phyloP scores from a whole-genome alignment of 2,797 vertebrate genomes.

The Acomys russatus region DNA sequence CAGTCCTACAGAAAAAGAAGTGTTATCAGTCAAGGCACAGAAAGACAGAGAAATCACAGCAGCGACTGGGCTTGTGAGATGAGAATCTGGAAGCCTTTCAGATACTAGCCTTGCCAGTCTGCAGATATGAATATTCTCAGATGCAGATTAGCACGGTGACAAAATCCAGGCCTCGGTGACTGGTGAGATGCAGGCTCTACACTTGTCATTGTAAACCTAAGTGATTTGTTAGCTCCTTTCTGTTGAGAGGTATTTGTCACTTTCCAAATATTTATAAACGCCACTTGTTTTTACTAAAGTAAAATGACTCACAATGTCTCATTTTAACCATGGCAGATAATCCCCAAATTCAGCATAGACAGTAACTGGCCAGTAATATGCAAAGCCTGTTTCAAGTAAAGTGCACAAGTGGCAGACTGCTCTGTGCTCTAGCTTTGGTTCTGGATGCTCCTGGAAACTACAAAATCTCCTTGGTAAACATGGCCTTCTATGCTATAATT shows the following conservation, averaged over 20 bases:
- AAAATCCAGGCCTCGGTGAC: neutral
- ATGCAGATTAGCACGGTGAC: neutral
- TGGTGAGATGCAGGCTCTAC: neutral
- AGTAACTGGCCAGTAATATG: neutral
- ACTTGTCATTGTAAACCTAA: neutral
- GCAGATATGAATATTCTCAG: neutral
- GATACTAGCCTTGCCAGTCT: neutral
- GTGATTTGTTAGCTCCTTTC: neutral
- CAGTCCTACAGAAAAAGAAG: neutral
- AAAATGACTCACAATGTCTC: neutral
- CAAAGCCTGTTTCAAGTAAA: neutral
- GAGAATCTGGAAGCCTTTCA: neutral
- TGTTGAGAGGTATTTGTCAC: neutral
- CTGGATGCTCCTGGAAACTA: neutral
- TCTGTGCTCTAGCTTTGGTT: neutral
- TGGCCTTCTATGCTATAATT: neutral
- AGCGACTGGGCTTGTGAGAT: neutral
- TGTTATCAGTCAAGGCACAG: neutral
- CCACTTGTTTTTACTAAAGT: neutral
- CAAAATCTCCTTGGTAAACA: conserved; percentile 12
- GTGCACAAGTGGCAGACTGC: neutral
- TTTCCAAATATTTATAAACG: conserved; percentile 50
- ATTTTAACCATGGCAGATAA: conserved; percentile 35
- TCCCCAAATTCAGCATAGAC: neutral
- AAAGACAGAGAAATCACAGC: neutral